Evolutionary conservation across 64 coral and sea anemone species (phyloP).

Genomic region (Astreopora myriophthalma): DNA sequence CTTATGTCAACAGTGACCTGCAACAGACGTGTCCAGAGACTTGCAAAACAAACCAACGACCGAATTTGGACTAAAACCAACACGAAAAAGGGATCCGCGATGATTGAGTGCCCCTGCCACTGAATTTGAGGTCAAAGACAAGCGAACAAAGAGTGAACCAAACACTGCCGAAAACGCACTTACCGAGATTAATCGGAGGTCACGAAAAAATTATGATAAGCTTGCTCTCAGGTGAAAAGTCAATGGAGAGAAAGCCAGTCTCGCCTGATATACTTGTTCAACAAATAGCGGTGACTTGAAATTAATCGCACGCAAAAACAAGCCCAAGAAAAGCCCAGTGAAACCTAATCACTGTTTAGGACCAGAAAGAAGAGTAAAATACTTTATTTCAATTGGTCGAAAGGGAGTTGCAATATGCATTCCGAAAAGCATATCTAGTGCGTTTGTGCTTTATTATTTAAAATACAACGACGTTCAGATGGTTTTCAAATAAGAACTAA

Average conservation of each 20-base stretch:
- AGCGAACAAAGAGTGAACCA: too few species aligned
- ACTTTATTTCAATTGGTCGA: too few species aligned
- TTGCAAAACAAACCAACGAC: slow-evolving; percentile 9
- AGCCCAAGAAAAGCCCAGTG: not conserved
- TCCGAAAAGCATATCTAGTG: not conserved
- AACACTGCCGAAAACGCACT: too few species aligned
- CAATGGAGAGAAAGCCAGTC: too few species aligned
- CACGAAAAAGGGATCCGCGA: not conserved
- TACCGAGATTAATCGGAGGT: too few species aligned
- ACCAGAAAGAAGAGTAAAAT: not conserved
- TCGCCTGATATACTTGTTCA: too few species aligned
- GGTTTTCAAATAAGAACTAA: not conserved
- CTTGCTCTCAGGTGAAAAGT: too few species aligned
- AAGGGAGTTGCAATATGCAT: not conserved
- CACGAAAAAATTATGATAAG: too few species aligned
- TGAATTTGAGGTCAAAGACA: not conserved
- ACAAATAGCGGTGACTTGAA: not conserved
- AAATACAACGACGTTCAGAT: not conserved
- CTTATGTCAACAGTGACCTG: not conserved
- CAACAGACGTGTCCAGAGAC: not conserved
- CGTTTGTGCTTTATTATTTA: not conserved
- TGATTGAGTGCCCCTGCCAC: not conserved
- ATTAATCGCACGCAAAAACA: not conserved
- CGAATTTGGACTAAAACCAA: not conserved
- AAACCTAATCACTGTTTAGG: not conserved